phyloP scores from a whole-genome alignment of 2,797 vertebrate genomes.

The Natrix natrix region DNA sequence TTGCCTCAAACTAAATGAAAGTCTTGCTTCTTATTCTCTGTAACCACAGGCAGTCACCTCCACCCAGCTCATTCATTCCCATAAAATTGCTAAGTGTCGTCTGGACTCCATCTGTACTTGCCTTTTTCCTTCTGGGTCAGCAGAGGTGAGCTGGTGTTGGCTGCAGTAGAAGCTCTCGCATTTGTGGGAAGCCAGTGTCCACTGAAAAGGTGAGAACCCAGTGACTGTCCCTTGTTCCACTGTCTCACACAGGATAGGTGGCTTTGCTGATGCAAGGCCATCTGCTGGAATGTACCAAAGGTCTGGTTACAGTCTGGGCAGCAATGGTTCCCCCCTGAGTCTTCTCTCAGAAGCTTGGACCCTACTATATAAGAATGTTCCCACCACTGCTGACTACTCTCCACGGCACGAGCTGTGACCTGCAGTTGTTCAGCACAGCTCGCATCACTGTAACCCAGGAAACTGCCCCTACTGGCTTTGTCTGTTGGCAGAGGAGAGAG shows the following conservation, averaged over 20 bases:
- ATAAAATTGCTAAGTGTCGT: background rate
- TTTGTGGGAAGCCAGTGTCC: slow-evolving; percentile 49
- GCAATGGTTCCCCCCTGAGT: slow-evolving; percentile 47
- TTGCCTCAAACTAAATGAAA: background rate
- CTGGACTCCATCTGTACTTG: background rate
- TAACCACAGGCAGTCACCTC: background rate
- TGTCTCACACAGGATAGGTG: slow-evolving; percentile 13
- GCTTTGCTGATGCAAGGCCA: slow-evolving; percentile 58
- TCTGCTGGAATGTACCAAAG: slow-evolving; percentile 72
- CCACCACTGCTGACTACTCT: slow-evolving; percentile 64
- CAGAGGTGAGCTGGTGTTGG: slow-evolving; percentile 5
- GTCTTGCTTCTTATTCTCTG: background rate
- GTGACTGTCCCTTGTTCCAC: slow-evolving; percentile 71
- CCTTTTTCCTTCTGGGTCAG: slow-evolving; percentile 24
- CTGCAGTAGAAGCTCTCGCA: background rate
- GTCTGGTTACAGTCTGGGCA: slow-evolving; percentile 72
- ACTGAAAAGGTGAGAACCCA: slow-evolving; percentile 55
- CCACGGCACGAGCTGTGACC: slow-evolving; percentile 73
- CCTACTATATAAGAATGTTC: slow-evolving; percentile 70
- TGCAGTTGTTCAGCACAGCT: slow-evolving; percentile 85
- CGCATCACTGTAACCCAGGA: slow-evolving; percentile 80
- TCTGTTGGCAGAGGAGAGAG: slow-evolving; percentile 63
- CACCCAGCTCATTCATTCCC: background rate
- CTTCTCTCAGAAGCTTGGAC: slow-evolving; percentile 65
- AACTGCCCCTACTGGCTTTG: slow-evolving; percentile 75